Evolutionary conservation across 2,113 vertebrate genomes (phyloP), one percentile per base, ranked within the genome.

Genomic region (Speoplatyrhinus poulsoni): DNA sequence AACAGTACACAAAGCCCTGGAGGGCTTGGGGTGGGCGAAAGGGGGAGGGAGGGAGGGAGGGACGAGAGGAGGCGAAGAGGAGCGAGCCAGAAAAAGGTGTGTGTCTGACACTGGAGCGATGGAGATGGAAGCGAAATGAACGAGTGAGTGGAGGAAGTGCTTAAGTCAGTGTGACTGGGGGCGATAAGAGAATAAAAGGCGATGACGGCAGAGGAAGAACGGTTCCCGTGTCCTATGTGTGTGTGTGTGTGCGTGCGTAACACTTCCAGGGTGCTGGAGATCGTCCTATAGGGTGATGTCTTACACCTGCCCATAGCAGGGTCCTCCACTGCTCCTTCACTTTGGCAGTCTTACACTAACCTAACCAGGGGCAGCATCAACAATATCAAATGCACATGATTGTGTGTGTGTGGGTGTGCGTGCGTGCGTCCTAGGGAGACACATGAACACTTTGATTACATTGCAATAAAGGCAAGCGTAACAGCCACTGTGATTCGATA

Each of bases 201-300:
- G 59, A 69, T 67, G 47, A 46, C 56, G 65, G 60, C 52, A 71
- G 12, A 50, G 46, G 60, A 0, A 12, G 47, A 62, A 4, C 16
- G 52, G 53, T 3, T 41, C 33, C 13, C 58, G 69, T 76, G 77
- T 79, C 66, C 72, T 60, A 19, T 36, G 46, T 69, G 49, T 62
- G 62, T 57, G 33, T 15, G 55, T 12, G 50, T 58, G 46, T 62
- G 50, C 48, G 36, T 76, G 68, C 1, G 1, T 66, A 66, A 62
- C 67, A 69, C 0, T 10, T 15, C 64, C 36, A 54, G 55, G 19
- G 67, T 46, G 55, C 57, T 70, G 64, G 7, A 69, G 79, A 83
- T 75, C 46, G 65, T 57, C 36, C 63, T 78, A 85, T 79, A 71
- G 63, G 65, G 57, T 85, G 85, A 88, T 83, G 69, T 82, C 81